These are phyloP conservation scores for Phallusia fumigata DNA, from an alignment of 23 tunicate species.

Conservation along the genomic window DNA sequence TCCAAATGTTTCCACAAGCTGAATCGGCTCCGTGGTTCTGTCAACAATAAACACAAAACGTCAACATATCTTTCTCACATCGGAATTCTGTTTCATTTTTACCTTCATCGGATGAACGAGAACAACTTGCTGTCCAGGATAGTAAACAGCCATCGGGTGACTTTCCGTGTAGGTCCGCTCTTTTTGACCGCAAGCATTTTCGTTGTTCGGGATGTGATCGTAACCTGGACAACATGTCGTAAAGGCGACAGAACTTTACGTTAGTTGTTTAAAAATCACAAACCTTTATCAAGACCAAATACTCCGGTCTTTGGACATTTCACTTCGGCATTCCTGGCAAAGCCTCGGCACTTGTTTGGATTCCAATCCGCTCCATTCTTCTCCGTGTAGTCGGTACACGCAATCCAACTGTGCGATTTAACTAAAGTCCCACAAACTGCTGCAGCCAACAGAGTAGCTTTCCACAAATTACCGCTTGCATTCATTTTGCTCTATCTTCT, in stretches of 20 bases:
- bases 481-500: too few relatives aligned
- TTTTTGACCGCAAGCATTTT: neutral
- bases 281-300: constrained; percentile 85
- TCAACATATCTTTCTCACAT: neutral
- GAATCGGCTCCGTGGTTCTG: constrained; percentile 80
- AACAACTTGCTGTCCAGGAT: constrained; percentile 93
- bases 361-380: constrained; percentile 83
- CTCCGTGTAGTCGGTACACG: constrained; percentile 85
- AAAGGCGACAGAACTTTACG: neutral
- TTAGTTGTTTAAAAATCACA: neutral
- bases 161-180: constrained; percentile 23
- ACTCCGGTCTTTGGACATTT: constrained; percentile 35
- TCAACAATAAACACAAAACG: neutral
- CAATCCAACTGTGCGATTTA: constrained; percentile 74
- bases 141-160: constrained; percentile 77
- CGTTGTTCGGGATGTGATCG: constrained; percentile 52
- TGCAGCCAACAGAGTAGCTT: neutral
- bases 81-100: neutral
- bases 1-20: constrained; percentile 57
- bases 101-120: constrained; percentile 99
- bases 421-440: constrained; percentile 14
- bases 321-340: constrained; percentile 49
- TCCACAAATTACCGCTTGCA: neutral
- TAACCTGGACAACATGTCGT: constrained; percentile 43
- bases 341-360: constrained; percentile 72